Conservation (phyloP, 1,140 invertebrate species). For the Parapsyche elsis region DNA sequence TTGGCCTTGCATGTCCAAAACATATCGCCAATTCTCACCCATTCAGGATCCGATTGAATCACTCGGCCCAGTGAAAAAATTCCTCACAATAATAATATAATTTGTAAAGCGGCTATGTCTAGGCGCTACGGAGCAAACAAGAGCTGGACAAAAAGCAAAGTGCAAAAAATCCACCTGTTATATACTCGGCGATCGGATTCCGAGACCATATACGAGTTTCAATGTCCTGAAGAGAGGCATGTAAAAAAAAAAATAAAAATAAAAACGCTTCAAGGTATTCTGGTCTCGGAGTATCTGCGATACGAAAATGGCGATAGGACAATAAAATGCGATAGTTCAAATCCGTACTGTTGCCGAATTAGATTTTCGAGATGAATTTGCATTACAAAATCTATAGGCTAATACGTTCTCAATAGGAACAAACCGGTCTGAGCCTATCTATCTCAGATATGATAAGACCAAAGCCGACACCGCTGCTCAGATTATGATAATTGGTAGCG, state of each 20-base stretch:
- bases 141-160: background rate
- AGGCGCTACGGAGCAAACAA: too few relatives aligned
- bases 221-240: slow-evolving; percentile 3
- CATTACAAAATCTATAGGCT: background rate
- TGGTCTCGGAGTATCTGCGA: background rate
- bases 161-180: too few relatives aligned
- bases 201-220: slow-evolving; percentile 30
- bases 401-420: background rate
- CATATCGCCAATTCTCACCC: too few relatives aligned
- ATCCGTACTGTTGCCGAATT: too few relatives aligned
- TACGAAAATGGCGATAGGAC: background rate
- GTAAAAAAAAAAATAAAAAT: background rate
- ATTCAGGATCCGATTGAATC: too few relatives aligned
- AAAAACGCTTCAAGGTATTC: slow-evolving; percentile 11
- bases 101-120: background rate
- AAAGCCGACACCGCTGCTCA: background rate
- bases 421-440: background rate
- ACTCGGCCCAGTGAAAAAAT: too few relatives aligned
- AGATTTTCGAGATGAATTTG: too few relatives aligned
- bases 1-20: too few relatives aligned
- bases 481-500: background rate
- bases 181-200: slow-evolving; percentile 19
- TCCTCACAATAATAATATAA: background rate
- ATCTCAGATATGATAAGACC: background rate
- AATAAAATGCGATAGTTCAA: background rate